Percentiles rank a stretch among this genome's conserved stretches.
These are phyloP conservation scores for Cryptus viduatorius DNA, from an alignment of 2,888 invertebrate species.

Conservation along the genomic window DNA sequence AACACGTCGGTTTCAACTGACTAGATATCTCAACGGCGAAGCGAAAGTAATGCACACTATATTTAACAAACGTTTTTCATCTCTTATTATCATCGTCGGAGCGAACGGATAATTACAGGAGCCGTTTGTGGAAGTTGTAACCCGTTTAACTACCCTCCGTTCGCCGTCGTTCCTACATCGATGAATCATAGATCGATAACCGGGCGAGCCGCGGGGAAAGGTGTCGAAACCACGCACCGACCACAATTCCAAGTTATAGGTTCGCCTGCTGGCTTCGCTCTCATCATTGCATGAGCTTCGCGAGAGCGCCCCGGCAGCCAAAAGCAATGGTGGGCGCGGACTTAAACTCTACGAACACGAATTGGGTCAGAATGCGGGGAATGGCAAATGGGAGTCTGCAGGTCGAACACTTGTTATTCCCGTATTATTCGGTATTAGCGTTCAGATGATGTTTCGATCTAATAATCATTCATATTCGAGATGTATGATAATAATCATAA, in stretches of 20 bases:
- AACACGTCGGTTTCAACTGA: not conserved
- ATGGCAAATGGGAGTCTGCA: not conserved
- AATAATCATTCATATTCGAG: not conserved
- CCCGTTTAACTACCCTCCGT: slow-evolving; percentile 20
- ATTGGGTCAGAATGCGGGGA: slow-evolving; percentile 6
- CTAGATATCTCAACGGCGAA: not conserved
- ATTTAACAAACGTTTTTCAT: slow-evolving; percentile 1
- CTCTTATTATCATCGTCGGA: not conserved
- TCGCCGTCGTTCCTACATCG: slow-evolving; percentile 2
- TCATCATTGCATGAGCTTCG: not conserved
- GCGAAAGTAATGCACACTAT: not conserved
- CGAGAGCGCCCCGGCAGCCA: not conserved
- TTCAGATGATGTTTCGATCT: not conserved
- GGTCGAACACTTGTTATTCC: slow-evolving; percentile 4
- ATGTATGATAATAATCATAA: not conserved
- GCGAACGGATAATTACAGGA: not conserved
- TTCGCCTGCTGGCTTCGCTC: slow-evolving; percentile 19
- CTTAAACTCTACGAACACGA: slow-evolving; percentile 12
- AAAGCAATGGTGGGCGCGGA: not conserved
- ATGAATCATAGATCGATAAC: slow-evolving; percentile 43
- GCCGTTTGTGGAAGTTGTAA: not conserved
- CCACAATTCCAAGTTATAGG: slow-evolving; percentile 27
- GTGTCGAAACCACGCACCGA: slow-evolving; percentile 25
- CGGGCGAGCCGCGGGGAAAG: not conserved
- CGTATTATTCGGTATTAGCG: not conserved